Conservation (phyloP, 2,113 vertebrate genomes). For the Symphodus melops region DNA sequence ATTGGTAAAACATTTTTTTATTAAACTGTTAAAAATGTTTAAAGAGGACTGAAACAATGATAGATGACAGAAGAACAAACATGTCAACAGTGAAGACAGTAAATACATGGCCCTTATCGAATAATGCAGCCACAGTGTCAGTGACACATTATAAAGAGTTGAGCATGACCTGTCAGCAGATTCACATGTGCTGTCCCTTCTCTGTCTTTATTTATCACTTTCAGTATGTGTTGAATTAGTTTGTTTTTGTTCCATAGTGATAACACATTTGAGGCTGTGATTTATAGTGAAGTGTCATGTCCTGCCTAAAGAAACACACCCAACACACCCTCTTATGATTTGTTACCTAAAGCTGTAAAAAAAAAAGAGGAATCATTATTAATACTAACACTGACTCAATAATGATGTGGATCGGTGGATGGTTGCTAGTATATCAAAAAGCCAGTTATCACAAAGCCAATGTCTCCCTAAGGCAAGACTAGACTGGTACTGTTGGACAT, state of each 20-base stretch:
- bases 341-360: slow-evolving; percentile 11
- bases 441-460: too few relatives aligned
- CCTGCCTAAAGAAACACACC: slow-evolving; percentile 1
- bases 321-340: slow-evolving; percentile 9
- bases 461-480: too few relatives aligned
- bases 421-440: neutral
- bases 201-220: slow-evolving; percentile 13
- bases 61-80: slow-evolving; percentile 37
- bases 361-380: neutral
- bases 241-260: slow-evolving; percentile 15
- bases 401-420: neutral
- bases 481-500: neutral
- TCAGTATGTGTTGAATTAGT: neutral
- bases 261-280: slow-evolving; percentile 18
- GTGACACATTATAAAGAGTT: slow-evolving; percentile 17
- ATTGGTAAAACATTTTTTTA: too few relatives aligned
- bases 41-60: slow-evolving; percentile 34
- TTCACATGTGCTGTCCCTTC: slow-evolving; percentile 28
- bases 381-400: neutral
- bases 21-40: too few relatives aligned
- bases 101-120: slow-evolving; percentile 18
- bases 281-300: neutral
- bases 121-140: slow-evolving; percentile 25
- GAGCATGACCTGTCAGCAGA: slow-evolving; percentile 1
- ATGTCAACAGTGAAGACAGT: slow-evolving; percentile 41